These are phyloP conservation scores for Condylura cristata DNA, from an alignment of 2,113 vertebrate species.

Conservation along the genomic window DNA sequence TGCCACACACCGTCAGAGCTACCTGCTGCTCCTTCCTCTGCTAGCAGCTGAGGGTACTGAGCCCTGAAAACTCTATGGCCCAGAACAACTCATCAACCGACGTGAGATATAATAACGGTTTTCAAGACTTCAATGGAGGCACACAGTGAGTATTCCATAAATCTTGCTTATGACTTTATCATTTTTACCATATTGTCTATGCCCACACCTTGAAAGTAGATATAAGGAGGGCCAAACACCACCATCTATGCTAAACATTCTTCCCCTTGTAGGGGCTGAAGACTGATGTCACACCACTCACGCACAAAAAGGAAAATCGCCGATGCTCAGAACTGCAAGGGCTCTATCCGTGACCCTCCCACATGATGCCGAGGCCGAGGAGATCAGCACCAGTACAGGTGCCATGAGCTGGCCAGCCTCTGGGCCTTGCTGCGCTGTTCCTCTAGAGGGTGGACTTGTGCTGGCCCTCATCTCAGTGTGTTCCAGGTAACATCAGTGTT, in stretches of 20 bases:
- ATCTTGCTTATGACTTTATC: not conserved
- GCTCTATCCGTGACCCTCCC: not conserved
- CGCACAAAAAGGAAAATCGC: not conserved
- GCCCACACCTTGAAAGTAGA: not conserved
- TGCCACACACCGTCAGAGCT: not conserved
- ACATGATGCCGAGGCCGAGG: not conserved
- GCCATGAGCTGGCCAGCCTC: not conserved
- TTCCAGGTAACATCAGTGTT: not conserved
- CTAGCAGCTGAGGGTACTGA: fast-evolving
- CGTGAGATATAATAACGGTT: not conserved
- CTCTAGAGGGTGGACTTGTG: not conserved
- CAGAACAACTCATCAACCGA: not conserved
- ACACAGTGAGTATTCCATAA: not conserved
- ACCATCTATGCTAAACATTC: not conserved
- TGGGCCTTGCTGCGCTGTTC: not conserved
- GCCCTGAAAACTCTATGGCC: fast-evolving
- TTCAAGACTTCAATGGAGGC: not conserved
- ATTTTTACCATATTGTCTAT: not conserved
- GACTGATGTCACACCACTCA: not conserved
- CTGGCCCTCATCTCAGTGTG: not conserved
- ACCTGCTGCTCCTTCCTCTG: not conserved
- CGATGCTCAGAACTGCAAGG: not conserved
- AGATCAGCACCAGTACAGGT: not conserved
- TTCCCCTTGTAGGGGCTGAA: not conserved
- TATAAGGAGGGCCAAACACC: not conserved